Percentiles rank a stretch among this genome's conserved stretches.
Conservation (phyloP, 1,140 invertebrate species). For the Drosophila chauvacae region DNA sequence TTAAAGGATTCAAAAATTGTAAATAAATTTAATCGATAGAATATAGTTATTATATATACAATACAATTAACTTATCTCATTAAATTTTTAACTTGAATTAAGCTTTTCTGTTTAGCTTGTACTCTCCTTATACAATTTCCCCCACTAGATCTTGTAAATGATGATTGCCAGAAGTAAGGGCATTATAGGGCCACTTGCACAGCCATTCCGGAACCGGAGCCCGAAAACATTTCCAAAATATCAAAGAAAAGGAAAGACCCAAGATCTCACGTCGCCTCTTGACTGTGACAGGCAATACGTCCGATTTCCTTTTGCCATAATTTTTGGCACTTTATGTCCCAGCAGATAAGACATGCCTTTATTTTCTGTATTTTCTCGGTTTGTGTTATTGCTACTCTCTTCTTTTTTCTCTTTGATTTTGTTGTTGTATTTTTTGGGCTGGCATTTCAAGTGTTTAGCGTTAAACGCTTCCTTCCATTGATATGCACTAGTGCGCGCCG, state of each 20-base stretch:
- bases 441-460: conserved; percentile 67
- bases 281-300: conserved; percentile 33
- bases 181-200: neutral
- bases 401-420: neutral
- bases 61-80: too few species aligned
- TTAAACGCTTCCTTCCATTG: conserved; percentile 67
- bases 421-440: conserved; percentile 1
- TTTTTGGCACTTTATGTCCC: conserved; percentile 78
- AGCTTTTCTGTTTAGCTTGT: too few species aligned
- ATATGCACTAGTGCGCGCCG: conserved; percentile 46
- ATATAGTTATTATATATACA: too few species aligned
- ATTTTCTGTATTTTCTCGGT: conserved; percentile 24
- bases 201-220: neutral
- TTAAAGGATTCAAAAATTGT: too few species aligned
- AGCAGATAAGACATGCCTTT: conserved; percentile 64
- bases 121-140: too few species aligned
- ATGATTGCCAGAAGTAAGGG: neutral
- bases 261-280: conserved; percentile 23
- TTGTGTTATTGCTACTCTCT: conserved; percentile 39
- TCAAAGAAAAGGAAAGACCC: neutral
- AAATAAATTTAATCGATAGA: too few species aligned
- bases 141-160: neutral
- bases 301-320: conserved; percentile 75
- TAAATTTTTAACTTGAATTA: too few species aligned
- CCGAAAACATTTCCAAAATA: neutral